A percentile compares a stretch with the other conserved stretches of the same genome.
Conservation (phyloP, 2,113 vertebrate species). For the Numida meleagris region DNA sequence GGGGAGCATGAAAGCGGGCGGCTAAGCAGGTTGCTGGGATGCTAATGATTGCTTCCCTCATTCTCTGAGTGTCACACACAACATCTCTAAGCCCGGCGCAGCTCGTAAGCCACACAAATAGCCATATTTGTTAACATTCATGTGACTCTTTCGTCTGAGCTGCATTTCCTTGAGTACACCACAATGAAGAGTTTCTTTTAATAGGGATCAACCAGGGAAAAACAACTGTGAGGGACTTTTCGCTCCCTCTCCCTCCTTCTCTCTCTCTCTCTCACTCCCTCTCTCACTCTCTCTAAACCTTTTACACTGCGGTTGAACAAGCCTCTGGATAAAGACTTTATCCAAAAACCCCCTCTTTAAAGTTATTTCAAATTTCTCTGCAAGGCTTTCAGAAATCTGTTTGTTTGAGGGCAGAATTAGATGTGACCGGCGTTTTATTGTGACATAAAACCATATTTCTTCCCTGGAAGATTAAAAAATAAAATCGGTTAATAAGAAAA, state of each 20-base stretch:
- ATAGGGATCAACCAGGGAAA: slow-evolving; percentile 72
- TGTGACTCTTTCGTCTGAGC: slow-evolving; percentile 66
- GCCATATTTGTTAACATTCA: slow-evolving; percentile 76
- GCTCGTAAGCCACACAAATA: slow-evolving; percentile 76
- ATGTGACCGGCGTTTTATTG: slow-evolving; percentile 99
- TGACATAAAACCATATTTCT: slow-evolving; percentile 99
- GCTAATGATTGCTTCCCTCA: slow-evolving; percentile 78
- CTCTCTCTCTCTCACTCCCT: slow-evolving; percentile 71
- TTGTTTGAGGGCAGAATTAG: slow-evolving; percentile 99
- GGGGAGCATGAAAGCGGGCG: slow-evolving; percentile 64
- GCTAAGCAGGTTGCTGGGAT: slow-evolving; percentile 76
- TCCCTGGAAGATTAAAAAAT: slow-evolving; percentile 99
- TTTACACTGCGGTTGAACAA: slow-evolving; percentile 96
- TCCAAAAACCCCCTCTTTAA: slow-evolving; percentile 94
- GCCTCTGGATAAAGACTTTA: slow-evolving; percentile 94
- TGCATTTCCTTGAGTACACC: slow-evolving; percentile 72
- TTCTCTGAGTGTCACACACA: slow-evolving; percentile 75
- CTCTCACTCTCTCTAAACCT: slow-evolving; percentile 83
- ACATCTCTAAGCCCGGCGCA: slow-evolving; percentile 69
- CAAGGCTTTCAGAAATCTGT: slow-evolving; percentile 99
- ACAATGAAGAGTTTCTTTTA: slow-evolving; percentile 76
- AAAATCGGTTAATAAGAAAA: slow-evolving; percentile 99
- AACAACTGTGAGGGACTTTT: slow-evolving; percentile 75
- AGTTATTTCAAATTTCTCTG: slow-evolving; percentile 99
- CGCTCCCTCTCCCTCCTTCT: slow-evolving; percentile 56